These are phyloP conservation scores for Arvicola amphibius DNA, from an alignment of 2,797 vertebrate genomes.

Conservation along the genomic window DNA sequence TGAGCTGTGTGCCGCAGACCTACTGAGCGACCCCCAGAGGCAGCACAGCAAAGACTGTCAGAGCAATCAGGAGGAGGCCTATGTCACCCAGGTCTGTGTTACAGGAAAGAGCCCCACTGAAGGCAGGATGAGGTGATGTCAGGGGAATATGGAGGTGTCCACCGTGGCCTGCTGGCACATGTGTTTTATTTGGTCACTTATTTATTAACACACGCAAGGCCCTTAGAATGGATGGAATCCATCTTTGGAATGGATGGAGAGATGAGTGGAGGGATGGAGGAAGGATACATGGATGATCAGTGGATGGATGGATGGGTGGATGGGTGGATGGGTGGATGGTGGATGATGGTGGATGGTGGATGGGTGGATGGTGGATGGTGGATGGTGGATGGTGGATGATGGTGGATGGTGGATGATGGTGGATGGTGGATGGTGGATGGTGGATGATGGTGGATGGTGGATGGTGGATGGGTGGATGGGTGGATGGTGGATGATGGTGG, in stretches of 20 bases:
- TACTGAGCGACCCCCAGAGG: background rate
- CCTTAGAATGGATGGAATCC: background rate
- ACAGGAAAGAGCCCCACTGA: background rate
- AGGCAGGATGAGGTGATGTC: background rate
- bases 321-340: too few species aligned
- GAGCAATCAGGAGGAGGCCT: background rate
- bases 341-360: too few species aligned
- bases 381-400: too few species aligned
- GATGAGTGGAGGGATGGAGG: background rate
- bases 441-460: too few species aligned
- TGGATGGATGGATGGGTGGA: background rate
- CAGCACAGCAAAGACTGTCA: background rate
- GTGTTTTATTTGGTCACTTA: background rate
- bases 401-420: too few species aligned
- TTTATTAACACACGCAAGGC: background rate
- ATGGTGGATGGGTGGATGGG: too few species aligned
- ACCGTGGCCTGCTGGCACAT: rapidly evolving
- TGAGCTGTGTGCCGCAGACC: background rate
- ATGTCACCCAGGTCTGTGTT: background rate
- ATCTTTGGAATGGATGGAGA: background rate
- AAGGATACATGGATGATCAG: too few species aligned
- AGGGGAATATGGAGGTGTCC: background rate
- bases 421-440: too few species aligned
- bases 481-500: too few species aligned
- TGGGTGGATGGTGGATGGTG: rapidly evolving